phyloP scores from a whole-genome alignment of 2,888 invertebrate genomes.

The Thecophora atra region DNA sequence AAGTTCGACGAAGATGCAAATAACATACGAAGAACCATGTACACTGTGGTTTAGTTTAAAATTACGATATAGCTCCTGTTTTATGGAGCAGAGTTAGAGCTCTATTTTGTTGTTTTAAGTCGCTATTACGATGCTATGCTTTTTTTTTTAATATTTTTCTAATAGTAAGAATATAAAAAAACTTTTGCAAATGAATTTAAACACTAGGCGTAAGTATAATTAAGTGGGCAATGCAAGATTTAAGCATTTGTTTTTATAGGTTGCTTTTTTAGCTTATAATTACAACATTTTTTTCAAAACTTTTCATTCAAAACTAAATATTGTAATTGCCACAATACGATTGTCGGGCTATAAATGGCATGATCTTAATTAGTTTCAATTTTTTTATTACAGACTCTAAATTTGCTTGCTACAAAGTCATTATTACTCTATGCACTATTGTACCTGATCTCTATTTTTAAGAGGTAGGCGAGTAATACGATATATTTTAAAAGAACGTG shows the following conservation, averaged over 20 bases:
- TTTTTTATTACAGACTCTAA: too few species aligned
- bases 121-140: neutral
- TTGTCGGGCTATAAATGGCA: too few species aligned
- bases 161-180: neutral
- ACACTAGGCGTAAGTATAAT: neutral
- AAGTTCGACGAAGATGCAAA: too few species aligned
- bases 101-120: slow-evolving; percentile 4
- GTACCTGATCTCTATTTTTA: slow-evolving; percentile 35
- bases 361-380: too few species aligned
- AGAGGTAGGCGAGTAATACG: slow-evolving; percentile 16
- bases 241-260: neutral
- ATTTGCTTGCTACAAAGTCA: neutral
- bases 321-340: neutral
- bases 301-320: neutral
- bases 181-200: neutral
- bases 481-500: slow-evolving; percentile 3
- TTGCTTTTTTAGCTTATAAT: neutral
- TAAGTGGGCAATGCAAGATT: neutral
- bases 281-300: neutral
- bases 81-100: slow-evolving; percentile 14
- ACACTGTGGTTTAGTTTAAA: too few species aligned
- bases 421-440: slow-evolving; percentile 22
- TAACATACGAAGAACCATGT: neutral
- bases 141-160: neutral
- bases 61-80: neutral